phyloP scores from a whole-genome alignment of 2,113 vertebrate genomes.

The Calyptomena viridis region DNA sequence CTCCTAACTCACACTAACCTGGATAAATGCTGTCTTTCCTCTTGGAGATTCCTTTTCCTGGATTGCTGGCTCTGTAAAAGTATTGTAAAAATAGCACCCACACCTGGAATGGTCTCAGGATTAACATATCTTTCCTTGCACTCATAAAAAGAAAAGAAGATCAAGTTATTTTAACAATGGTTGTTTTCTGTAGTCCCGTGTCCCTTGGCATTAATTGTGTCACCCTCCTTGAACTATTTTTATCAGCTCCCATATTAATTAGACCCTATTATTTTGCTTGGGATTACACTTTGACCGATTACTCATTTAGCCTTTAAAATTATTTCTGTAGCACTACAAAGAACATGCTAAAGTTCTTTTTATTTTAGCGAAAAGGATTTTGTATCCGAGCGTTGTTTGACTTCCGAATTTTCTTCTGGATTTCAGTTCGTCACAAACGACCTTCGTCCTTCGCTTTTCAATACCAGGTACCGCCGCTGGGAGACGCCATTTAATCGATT shows the following conservation, averaged over 20 bases:
- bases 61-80: background rate
- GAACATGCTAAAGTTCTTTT: background rate
- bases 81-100: background rate
- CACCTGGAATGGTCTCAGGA: background rate
- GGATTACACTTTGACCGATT: background rate
- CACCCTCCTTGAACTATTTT: background rate
- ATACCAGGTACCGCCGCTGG: background rate
- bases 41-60: background rate
- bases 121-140: background rate
- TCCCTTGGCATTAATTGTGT: background rate
- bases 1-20: background rate
- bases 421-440: background rate
- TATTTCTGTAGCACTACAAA: background rate
- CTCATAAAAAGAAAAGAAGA: background rate
- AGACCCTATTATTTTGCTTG: background rate
- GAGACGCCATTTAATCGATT: conserved; percentile 45
- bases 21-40: background rate
- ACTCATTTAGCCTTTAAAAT: background rate
- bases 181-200: background rate
- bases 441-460: background rate
- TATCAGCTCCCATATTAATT: background rate
- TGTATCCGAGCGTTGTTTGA: background rate
- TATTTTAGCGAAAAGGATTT: background rate
- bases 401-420: background rate
- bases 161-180: background rate